A percentile compares a stretch with the other conserved stretches of the same genome.
Evolutionary conservation across 2,797 vertebrate genomes (phyloP).

Genomic region (Limosa lapponica): DNA sequence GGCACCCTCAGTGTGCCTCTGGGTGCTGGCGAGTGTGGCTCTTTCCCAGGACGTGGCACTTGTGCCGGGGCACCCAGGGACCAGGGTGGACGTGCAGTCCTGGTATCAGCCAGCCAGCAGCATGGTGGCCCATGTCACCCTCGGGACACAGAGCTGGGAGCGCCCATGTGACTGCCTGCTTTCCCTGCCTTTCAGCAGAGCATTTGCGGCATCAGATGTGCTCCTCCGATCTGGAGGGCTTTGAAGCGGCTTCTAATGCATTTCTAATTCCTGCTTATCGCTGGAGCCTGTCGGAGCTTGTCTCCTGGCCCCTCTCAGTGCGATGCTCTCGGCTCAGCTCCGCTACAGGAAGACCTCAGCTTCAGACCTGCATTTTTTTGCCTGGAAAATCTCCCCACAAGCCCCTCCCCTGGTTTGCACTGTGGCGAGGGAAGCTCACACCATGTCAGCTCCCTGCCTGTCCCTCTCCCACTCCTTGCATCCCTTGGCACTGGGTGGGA

Average conservation of each 20-base stretch:
- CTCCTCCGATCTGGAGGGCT: conserved; percentile 22
- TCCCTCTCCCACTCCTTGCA: background rate
- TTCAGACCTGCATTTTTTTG: background rate
- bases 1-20: background rate
- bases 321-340: background rate
- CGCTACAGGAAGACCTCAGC: background rate
- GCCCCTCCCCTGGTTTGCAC: background rate
- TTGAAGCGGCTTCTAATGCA: conserved; percentile 57
- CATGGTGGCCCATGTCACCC: background rate
- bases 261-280: conserved; percentile 70
- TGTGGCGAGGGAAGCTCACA: background rate
- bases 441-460: background rate
- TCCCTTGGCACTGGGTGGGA: background rate
- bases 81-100: rapidly evolving
- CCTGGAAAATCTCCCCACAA: background rate
- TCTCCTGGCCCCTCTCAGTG: conserved; percentile 9
- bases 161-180: background rate
- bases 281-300: conserved; percentile 45
- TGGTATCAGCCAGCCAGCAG: background rate
- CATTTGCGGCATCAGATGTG: conserved; percentile 13
- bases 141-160: background rate
- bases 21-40: rapidly evolving
- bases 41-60: background rate
- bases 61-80: rapidly evolving
- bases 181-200: background rate